A percentile compares a stretch with the other conserved stretches of the same genome.
phyloP scores from a whole-genome alignment of 2,113 vertebrate species.

The Ardeotis arabs region DNA sequence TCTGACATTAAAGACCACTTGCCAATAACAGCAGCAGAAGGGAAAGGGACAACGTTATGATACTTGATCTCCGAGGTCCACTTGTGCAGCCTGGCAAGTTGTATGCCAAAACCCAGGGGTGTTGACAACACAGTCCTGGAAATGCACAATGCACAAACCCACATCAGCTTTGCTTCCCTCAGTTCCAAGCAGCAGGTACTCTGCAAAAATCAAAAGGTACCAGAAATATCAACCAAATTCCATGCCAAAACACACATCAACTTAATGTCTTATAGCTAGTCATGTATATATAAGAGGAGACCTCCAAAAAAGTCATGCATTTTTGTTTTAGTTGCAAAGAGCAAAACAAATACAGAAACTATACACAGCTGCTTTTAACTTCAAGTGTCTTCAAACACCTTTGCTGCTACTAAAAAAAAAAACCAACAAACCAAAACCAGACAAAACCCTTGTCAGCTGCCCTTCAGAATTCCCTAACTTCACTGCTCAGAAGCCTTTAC shows the following conservation, averaged over 20 bases:
- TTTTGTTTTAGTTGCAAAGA: neutral
- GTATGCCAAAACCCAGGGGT: neutral
- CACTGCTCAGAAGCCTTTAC: neutral
- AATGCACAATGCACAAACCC: accelerated
- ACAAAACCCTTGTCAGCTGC: neutral
- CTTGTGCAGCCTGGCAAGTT: neutral
- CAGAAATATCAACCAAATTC: neutral
- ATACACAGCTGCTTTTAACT: neutral
- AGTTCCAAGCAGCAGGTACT: accelerated
- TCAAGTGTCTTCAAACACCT: neutral
- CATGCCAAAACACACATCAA: neutral
- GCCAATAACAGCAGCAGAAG: neutral
- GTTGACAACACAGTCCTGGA: accelerated
- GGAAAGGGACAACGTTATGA: neutral
- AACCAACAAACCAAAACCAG: too few species aligned
- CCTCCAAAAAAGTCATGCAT: accelerated
- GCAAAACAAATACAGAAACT: neutral
- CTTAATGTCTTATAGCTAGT: neutral
- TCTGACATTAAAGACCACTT: neutral
- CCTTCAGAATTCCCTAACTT: neutral
- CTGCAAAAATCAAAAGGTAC: neutral
- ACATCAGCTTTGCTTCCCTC: neutral
- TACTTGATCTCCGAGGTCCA: neutral
- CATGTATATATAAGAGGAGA: accelerated
- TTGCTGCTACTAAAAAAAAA: neutral